Conservation (phyloP, 2,888 invertebrate species). For the Dusona sp. region DNA sequence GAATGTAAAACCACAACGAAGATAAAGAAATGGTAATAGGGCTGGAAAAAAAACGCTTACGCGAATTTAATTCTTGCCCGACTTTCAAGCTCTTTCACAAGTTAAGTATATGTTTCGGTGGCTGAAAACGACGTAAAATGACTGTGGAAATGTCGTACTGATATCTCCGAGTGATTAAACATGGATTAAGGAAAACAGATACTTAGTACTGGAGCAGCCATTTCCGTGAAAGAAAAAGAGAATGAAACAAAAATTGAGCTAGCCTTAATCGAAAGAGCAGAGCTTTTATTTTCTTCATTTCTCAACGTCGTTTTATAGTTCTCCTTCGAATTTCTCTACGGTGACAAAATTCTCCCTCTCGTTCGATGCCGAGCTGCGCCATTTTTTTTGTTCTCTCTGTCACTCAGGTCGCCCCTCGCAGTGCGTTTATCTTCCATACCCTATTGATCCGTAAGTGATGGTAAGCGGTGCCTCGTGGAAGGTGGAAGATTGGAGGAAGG, state of each 20-base stretch:
- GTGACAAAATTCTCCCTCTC: slow-evolving; percentile 57
- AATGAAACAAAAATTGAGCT: slow-evolving; percentile 18
- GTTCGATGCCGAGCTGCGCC: slow-evolving; percentile 32
- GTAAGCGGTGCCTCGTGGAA: slow-evolving; percentile 73
- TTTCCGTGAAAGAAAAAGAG: background rate
- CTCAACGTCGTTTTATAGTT: background rate
- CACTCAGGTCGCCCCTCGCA: slow-evolving; percentile 66
- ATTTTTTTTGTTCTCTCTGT: slow-evolving; percentile 42
- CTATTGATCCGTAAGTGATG: slow-evolving; percentile 84
- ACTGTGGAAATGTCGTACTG: background rate
- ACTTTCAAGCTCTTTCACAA: background rate
- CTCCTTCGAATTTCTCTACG: slow-evolving; percentile 74
- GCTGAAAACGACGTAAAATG: background rate
- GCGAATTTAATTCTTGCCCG: background rate
- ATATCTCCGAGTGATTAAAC: slow-evolving; percentile 16
- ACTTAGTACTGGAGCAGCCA: background rate
- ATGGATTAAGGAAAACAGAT: slow-evolving; percentile 5
- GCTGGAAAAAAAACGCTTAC: background rate
- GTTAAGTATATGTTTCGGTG: background rate
- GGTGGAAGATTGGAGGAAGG: slow-evolving; percentile 62
- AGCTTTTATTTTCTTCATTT: slow-evolving; percentile 40
- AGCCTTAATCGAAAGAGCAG: slow-evolving; percentile 44
- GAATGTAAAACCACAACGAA: background rate
- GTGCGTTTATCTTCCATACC: slow-evolving; percentile 83
- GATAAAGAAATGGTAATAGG: background rate